Evolutionary conservation across 2,113 vertebrate species (phyloP), one percentile per base, ranked within the genome.

Genomic region (Peromyscus polionotus): DNA sequence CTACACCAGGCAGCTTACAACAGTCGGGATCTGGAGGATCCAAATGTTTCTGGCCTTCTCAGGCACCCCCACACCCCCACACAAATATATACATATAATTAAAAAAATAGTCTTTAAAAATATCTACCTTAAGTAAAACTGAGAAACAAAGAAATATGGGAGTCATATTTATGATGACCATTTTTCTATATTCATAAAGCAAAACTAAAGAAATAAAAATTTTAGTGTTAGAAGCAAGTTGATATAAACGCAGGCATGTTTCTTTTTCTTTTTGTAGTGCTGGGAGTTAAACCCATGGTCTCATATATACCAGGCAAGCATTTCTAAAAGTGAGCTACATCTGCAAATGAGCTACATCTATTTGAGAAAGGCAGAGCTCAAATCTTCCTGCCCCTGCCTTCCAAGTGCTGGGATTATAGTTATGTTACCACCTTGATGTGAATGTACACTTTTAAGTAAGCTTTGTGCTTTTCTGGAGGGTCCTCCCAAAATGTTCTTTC

Each of bases 191-290:
- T 5, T 86, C 81, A 90, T 20, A 92, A 93, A 84, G 63, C 31
- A 92, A 94, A 91, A 95, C 31, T 86, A 73, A 81, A 88, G 57
- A 65, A 91, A 93, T 61, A 3, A 3, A 93, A 79, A 24, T 83
- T 94, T 93, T 73, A 88, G 39, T 72, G 10, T 80, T 91, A 68
- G 92, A 95, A 93, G 8, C 3, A 88, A 61, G 20, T 91, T 75
- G 94, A 36, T 77, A 95, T 88, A 97, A 7, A 70, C 45, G 68
- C 8, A 91, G 59, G 19, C 5, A 92, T 90, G 89, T 12, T 94
- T 70, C 22, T 28, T 48, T 67, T 42, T 57, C 31, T 67, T 77
- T 14, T 63, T 65, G 14, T 31, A 22, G 57, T 31, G 17, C 17
- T 86, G 10, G 39, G 80, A 7, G 73, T 48, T 59, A 68, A 48